phyloP scores from a whole-genome alignment of 2,888 invertebrate species.

The Coenonympha arcania region DNA sequence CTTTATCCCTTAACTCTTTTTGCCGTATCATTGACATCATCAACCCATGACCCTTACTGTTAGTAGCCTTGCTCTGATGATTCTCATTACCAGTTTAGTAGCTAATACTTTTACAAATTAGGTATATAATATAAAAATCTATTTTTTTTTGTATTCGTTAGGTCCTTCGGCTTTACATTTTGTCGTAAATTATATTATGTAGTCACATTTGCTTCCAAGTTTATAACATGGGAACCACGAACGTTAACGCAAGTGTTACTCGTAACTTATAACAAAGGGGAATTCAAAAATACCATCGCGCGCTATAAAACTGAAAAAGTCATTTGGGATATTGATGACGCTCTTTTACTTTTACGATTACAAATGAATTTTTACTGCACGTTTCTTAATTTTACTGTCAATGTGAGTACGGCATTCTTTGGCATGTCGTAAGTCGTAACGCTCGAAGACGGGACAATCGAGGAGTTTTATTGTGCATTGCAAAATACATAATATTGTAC shows the following conservation, averaged over 20 bases:
- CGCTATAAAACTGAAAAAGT: constrained; percentile 50
- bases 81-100: too few species aligned
- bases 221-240: background rate
- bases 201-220: background rate
- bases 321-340: constrained; percentile 51
- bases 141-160: background rate
- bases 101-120: too few species aligned
- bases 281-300: constrained; percentile 26
- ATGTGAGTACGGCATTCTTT: constrained; percentile 37
- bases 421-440: constrained; percentile 32
- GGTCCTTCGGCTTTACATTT: background rate
- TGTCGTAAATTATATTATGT: background rate
- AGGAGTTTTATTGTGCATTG: constrained; percentile 30
- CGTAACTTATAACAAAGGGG: background rate
- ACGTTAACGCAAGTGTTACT: background rate
- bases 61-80: too few species aligned
- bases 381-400: constrained; percentile 44
- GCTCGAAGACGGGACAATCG: constrained; percentile 27
- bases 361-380: constrained; percentile 41
- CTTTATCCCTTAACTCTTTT: background rate
- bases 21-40: background rate
- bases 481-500: constrained; percentile 27
- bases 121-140: too few species aligned
- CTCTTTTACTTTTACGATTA: constrained; percentile 51
- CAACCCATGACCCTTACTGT: too few species aligned